Conservation (phyloP, 2,888 invertebrate genomes). For the Ectemnius lituratus region DNA sequence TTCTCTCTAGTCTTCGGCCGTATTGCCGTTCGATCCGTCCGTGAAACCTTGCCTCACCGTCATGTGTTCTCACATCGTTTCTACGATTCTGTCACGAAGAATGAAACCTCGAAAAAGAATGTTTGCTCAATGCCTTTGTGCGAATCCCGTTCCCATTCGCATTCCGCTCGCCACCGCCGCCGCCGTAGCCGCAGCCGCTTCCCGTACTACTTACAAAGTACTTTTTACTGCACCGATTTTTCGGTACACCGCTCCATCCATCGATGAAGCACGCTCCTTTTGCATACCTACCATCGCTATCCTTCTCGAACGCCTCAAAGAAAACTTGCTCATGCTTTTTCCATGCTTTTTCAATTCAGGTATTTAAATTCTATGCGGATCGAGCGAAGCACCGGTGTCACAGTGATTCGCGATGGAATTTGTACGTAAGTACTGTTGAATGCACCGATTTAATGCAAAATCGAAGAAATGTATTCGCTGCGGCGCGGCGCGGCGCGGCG, state of each 20-base stretch:
- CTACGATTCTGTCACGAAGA: constrained; percentile 63
- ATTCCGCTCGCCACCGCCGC: constrained; percentile 43
- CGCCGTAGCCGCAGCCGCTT: constrained; percentile 43
- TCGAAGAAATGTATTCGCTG: background rate
- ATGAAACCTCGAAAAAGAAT: constrained; percentile 60
- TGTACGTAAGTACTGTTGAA: background rate
- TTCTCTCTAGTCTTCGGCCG: constrained; percentile 36
- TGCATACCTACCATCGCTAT: too few relatives aligned
- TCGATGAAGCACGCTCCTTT: too few relatives aligned
- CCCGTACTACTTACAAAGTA: constrained; percentile 10
- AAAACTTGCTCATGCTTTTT: too few relatives aligned
- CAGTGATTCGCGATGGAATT: background rate
- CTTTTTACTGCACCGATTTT: constrained; percentile 8
- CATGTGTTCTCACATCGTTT: constrained; percentile 64
- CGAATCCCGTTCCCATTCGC: constrained; percentile 56
- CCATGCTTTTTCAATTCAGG: too few relatives aligned
- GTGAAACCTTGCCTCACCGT: constrained; percentile 58
- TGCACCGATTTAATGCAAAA: background rate
- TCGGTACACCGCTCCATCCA: too few relatives aligned
- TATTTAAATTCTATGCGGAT: too few relatives aligned
- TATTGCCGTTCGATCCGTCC: constrained; percentile 60
- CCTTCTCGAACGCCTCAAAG: too few relatives aligned
- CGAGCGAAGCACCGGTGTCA: too few relatives aligned
- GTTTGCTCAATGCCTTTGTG: constrained; percentile 59
- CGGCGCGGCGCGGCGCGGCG: background rate